Evolutionary conservation across 1,140 invertebrate genomes (phyloP), one percentile per base, ranked within the genome.

Genomic region (Leptinotarsa texana): DNA sequence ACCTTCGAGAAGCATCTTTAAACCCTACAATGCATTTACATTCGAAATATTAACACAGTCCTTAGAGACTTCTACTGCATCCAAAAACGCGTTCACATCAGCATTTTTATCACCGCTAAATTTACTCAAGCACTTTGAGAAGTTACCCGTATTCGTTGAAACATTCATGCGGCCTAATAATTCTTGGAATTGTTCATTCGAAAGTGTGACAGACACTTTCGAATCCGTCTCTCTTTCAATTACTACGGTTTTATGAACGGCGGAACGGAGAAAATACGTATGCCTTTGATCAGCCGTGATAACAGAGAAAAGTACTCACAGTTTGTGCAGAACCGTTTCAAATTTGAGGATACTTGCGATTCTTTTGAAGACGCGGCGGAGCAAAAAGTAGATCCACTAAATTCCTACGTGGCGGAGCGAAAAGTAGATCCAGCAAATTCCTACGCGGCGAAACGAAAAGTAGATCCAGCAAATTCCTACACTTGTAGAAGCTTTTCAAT

Each of bases 41-140:
- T 74, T 48, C 15, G 73, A 68, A 13, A 74, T 27, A 68, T 74
- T 17, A 17, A 49, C 48, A 57, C 73, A 74, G 24, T 48, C 33
- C 51, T 74, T 74, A 33, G 61, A 74, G n/a, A 72, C 42, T 61
- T 68, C 22, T 17, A 74, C 51, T 22, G 73, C 63, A 69, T 74
- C 73, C 3, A 74, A n/a, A 33, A 74, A 74, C 15, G 73, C 73
- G 33, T 74, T 22, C n/a, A 68, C 72, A 15, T 48, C 21, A 13
- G 73, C 47, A 11, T 13, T 42, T 74, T 48, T 22, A 22, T 18
- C 11, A 8, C 65, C 63, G 68, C 24, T 17, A 24, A 68, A 74
- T n/a, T 49, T 65, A 21, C 63, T 27, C 13, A 13, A 51, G 49
- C 49, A 13, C 49, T 51, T 51, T n/a, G 49, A 13, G n/a, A 51